These are phyloP conservation scores for Mythimna ferrago DNA, from an alignment of 2,888 invertebrate genomes.

Conservation along the genomic window DNA sequence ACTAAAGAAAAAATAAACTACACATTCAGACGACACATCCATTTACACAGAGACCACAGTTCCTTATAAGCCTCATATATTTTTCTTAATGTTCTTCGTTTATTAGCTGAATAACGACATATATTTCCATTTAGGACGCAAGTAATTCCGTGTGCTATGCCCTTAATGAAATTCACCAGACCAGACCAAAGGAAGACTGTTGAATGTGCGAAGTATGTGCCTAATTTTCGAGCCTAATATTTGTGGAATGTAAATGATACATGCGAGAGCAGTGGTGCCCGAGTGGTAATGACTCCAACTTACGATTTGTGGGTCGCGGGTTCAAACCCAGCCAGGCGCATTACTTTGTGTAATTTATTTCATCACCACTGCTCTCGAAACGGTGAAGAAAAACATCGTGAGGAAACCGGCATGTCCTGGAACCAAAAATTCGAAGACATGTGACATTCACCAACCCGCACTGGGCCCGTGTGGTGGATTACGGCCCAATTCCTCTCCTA, in stretches of 20 bases:
- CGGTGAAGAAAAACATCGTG: too few species aligned
- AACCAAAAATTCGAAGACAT: too few species aligned
- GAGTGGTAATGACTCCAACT: too few species aligned
- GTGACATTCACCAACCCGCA: too few species aligned
- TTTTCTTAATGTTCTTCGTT: constrained; percentile 45
- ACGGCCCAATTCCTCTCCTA: too few species aligned
- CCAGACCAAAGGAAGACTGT: constrained; percentile 19
- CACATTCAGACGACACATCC: constrained; percentile 8
- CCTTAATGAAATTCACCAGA: constrained; percentile 63
- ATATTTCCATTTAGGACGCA: constrained; percentile 52
- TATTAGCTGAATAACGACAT: constrained; percentile 63
- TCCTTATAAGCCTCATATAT: constrained; percentile 40
- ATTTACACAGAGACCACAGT: constrained; percentile 12
- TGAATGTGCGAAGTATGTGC: constrained; percentile 1
- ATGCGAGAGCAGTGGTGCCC: too few species aligned
- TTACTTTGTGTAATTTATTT: too few species aligned
- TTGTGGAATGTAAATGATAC: constrained; percentile 14
- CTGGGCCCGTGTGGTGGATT: too few species aligned
- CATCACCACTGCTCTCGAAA: too few species aligned
- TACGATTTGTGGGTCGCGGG: too few species aligned
- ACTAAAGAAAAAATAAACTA: constrained; percentile 1
- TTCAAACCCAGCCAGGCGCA: too few species aligned
- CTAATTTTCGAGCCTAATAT: constrained; percentile 38
- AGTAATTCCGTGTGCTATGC: constrained; percentile 57
- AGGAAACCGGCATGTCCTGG: too few species aligned